Percentiles rank a stretch among this genome's conserved stretches.
Evolutionary conservation across 2,113 vertebrate species (phyloP).

Genomic region (Ammodytes dubius): DNA sequence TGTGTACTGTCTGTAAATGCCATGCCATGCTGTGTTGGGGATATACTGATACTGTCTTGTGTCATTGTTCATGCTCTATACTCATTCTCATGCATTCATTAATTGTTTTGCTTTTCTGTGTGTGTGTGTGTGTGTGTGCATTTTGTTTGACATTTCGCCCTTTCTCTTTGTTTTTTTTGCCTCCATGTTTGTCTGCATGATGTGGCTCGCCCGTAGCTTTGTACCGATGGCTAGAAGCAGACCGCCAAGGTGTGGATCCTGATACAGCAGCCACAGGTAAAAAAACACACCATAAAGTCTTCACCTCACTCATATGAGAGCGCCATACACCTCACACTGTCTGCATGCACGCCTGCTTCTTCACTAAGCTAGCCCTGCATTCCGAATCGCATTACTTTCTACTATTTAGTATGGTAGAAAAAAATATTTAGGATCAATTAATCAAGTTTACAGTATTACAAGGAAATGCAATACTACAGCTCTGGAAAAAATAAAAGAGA

Average conservation of each 20-base stretch:
- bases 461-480: too few relatives aligned
- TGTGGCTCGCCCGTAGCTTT: constrained; percentile 89
- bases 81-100: constrained; percentile 57
- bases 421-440: too few relatives aligned
- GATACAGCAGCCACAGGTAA: constrained; percentile 91
- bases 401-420: too few relatives aligned
- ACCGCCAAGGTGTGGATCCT: constrained; percentile 92
- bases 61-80: constrained; percentile 36
- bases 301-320: background rate
- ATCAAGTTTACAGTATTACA: too few relatives aligned
- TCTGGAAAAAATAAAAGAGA: too few relatives aligned
- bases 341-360: constrained; percentile 2
- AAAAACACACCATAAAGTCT: constrained; percentile 10
- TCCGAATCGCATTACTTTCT: too few relatives aligned
- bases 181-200: constrained; percentile 85
- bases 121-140: background rate
- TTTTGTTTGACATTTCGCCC: constrained; percentile 66
- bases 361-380: background rate
- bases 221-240: constrained; percentile 96
- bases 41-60: background rate
- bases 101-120: constrained; percentile 56
- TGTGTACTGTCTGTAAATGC: constrained; percentile 28
- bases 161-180: constrained; percentile 67
- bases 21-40: constrained; percentile 32
- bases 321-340: background rate